A percentile compares a stretch with the other conserved stretches of the same genome.
These are phyloP conservation scores for Chymomyza amoena DNA, from an alignment of 2,888 invertebrate genomes.

Conservation along the genomic window DNA sequence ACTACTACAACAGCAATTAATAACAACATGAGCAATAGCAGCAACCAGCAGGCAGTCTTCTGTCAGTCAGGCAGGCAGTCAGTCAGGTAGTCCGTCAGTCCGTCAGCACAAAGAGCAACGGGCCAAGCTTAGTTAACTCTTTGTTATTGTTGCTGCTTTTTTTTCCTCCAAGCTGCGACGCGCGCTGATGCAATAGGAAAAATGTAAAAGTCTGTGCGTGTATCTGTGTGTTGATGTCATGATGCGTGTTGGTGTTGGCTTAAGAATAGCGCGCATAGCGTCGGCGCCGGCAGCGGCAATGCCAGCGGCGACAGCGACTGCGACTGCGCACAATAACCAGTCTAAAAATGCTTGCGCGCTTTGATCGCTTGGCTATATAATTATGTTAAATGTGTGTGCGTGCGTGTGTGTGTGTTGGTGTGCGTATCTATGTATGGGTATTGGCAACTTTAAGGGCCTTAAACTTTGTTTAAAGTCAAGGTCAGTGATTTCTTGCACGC, in stretches of 20 bases:
- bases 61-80: background rate
- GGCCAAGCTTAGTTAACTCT: background rate
- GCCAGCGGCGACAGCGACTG: constrained; percentile 20
- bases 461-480: constrained; percentile 77
- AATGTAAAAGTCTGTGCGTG: constrained; percentile 61
- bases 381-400: constrained; percentile 33
- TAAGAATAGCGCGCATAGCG: constrained; percentile 42
- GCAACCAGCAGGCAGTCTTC: constrained; percentile 2
- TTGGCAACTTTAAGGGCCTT: constrained; percentile 73
- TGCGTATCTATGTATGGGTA: constrained; percentile 21
- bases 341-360: constrained; percentile 1
- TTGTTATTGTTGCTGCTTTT: constrained; percentile 19
- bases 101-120: background rate
- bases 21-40: constrained; percentile 19
- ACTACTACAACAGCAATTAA: constrained; percentile 35
- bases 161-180: constrained; percentile 12
- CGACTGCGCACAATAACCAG: background rate
- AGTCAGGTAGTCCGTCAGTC: background rate
- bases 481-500: constrained; percentile 74
- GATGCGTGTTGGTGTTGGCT: constrained; percentile 50
- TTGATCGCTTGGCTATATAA: constrained; percentile 30
- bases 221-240: constrained; percentile 60
- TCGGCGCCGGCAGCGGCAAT: constrained; percentile 9
- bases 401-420: constrained; percentile 9
- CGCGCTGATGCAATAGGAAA: constrained; percentile 62